phyloP scores from a whole-genome alignment of 2,113 vertebrate species.

The Leptobrachium leishanense region DNA sequence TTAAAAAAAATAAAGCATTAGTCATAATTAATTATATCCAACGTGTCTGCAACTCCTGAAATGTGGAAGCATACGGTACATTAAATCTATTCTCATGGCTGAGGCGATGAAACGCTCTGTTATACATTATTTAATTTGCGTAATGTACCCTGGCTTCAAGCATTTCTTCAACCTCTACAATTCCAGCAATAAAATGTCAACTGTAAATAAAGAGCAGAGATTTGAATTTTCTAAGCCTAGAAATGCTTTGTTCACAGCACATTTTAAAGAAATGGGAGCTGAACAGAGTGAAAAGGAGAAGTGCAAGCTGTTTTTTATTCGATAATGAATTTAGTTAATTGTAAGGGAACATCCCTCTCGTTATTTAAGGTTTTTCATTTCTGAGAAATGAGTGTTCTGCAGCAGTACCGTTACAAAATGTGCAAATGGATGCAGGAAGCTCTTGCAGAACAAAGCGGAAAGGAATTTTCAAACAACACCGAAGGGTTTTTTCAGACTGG shows the following conservation, averaged over 20 bases:
- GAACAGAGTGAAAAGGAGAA: not conserved
- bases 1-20: not conserved
- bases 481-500: too few relatives aligned
- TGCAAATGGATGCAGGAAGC: too few relatives aligned
- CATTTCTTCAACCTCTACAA: not conserved
- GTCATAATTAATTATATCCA: conserved; percentile 37
- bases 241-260: conserved; percentile 2
- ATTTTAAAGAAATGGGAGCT: not conserved
- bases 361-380: too few relatives aligned
- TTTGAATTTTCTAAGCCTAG: conserved; percentile 9
- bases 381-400: too few relatives aligned
- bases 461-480: too few relatives aligned
- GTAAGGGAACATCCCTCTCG: too few relatives aligned
- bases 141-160: conserved; percentile 8
- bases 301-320: not conserved
- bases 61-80: conserved; percentile 32
- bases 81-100: conserved; percentile 39
- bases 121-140: conserved; percentile 35
- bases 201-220: not conserved
- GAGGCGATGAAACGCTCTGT: conserved; percentile 13
- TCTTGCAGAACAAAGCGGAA: too few relatives aligned
- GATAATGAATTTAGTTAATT: not conserved
- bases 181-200: conserved; percentile 19
- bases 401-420: too few relatives aligned
- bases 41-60: conserved; percentile 3